Base-by-base conservation (phyloP, 2,113 vertebrate species). In the Vidua macroura region DNA sequence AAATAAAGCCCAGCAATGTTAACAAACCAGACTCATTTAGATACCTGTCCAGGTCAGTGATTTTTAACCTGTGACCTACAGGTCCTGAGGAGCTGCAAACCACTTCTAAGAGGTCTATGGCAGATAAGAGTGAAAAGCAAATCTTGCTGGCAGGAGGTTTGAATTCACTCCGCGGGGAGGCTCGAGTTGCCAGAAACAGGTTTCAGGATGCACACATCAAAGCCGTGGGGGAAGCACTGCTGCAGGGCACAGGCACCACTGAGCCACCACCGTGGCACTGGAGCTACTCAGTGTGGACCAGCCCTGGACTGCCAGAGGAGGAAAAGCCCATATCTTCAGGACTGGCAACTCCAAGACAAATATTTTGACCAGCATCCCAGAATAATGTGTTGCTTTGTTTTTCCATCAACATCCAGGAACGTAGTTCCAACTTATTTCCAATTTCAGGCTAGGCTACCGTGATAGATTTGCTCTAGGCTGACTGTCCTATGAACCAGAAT, bases 111-210 rank as follows among this genome's bases (percentile, higher is more conserved):
- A 37, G n/a, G 67, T 52, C 53, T 35, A 0, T 4, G 52, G 33
- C 46, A 90, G 48, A 16, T 12, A 81, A 92, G 51, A 79, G 86
- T 20, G 31, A 86, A 94, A 73, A 90, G 30, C 51, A 58, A 93
- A 63, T 18, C 27, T 44, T 66, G 44, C 64, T 75, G 74, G 69
- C 30, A 62, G 31, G 37, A 68, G 39, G 19, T 59, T 10, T 78
- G 43, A 83, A 69, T 74, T 77, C 51, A 22, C 25, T 77, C 58
- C 83, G 43, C 0, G 0, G 56, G 52, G 63, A 69, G 21, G 31
- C 23, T 64, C 1, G 0, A 6, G 35, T 51, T 77, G 51, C 25
- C 82, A 85, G 49, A 37, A 43, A 6, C 8, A 55, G 60, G 13
- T 68, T 94, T 56, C 22, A 11, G 49, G 44, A 72, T 35, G 25